Evolutionary conservation across 37 sponge, comb jelly and placozoan genomes (phyloP).

Genomic region (Lycopodina hypogea): DNA sequence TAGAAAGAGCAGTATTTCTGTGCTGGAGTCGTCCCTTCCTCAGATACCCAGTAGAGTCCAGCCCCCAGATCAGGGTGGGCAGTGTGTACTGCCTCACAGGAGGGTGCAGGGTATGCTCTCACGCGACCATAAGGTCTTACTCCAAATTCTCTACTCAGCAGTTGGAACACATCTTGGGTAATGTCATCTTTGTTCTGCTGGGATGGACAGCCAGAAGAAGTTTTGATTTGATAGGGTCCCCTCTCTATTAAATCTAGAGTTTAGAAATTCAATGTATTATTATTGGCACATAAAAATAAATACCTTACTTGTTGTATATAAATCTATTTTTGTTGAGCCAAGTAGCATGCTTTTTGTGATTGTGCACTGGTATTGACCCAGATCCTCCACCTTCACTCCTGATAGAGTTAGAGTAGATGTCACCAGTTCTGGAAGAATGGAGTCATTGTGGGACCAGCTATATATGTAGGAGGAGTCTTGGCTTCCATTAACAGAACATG

Average conservation of each 20-base stretch:
- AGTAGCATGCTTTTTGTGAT: neutral
- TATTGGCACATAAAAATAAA: neutral
- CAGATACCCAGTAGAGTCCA: neutral
- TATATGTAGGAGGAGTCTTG: neutral
- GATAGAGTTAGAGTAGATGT: neutral
- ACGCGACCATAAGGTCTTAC: neutral
- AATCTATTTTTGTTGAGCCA: neutral
- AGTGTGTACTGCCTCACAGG: neutral
- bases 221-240: neutral
- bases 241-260: neutral
- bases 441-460: neutral
- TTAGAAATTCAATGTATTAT: neutral
- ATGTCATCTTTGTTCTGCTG: neutral
- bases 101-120: neutral
- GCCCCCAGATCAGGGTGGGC: neutral
- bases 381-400: neutral
- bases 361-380: neutral
- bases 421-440: neutral
- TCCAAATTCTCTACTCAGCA: neutral
- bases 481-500: neutral
- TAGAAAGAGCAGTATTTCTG: neutral
- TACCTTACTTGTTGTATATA: neutral
- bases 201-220: neutral
- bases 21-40: neutral
- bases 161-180: neutral